Evolutionary conservation across 2,888 invertebrate species (phyloP), one percentile per base, ranked within the genome.

Genomic region (Chymomyza amoena): DNA sequence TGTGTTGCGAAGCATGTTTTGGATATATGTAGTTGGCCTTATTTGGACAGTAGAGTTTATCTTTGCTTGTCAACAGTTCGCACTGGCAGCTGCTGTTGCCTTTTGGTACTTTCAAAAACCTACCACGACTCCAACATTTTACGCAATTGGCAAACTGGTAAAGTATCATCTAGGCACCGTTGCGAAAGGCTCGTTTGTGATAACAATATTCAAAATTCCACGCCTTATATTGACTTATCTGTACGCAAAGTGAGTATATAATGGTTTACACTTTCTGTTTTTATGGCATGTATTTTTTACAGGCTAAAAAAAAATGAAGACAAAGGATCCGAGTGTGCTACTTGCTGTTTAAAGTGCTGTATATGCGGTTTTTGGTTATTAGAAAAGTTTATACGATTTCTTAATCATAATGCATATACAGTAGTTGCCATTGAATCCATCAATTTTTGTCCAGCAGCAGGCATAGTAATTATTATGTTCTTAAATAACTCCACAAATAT

Each of bases 21-120:
- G 97, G 97, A 94, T 98, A 81, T 97, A 98, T 89, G 93, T 97
- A 18, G 93, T 98, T 64, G 98, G 97, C 56, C 93, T 98, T 25
- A 94, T 99, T 76, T 99, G 98, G 98, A 95, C 96, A 13, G 95
- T 96, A 32, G 98, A 99, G 92, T 98, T 98, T 90, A 97, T 98
- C 80, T 95, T 97, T 82, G 97, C 97, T 15, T 98, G 98, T 89
- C 98, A 98, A 91, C 97, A 97, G 90, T 97, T 98, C 94, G 96
- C 98, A 2, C 95, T 98, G 74, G 96, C 98, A 18, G 97, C 98
- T 13, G 95, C 98, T 20, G 97, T 98, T 1, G 97, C 97, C 0
- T 95, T 95, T 85, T 99, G 98, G 98, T 98, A 97, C 91, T 98
- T 99, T 82, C 94, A 95, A 85, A 95, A 95, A 45, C 94, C 95